These are phyloP conservation scores for Palythoa grandis DNA, from an alignment of 92 coral and sea anemone species.

Conservation along the genomic window DNA sequence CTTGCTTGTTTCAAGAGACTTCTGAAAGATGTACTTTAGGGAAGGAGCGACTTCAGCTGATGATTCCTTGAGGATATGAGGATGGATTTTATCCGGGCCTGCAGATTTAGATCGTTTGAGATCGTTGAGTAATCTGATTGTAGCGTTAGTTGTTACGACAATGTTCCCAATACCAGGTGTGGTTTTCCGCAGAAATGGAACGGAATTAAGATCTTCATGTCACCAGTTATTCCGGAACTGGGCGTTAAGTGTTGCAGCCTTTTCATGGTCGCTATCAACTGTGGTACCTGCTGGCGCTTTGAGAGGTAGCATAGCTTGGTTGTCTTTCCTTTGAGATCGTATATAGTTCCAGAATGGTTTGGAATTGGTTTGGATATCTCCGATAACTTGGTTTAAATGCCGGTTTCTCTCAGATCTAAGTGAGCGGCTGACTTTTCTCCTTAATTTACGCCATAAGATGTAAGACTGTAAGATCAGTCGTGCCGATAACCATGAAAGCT, in stretches of 20 bases:
- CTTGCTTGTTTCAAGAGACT: slow-evolving; percentile 26
- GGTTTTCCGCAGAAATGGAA: slow-evolving; percentile 20
- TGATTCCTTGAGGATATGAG: slow-evolving; percentile 10
- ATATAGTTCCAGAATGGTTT: slow-evolving; percentile 23
- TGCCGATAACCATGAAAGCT: slow-evolving; percentile 17
- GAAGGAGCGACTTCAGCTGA: neutral
- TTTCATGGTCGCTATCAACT: neutral
- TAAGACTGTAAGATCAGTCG: neutral
- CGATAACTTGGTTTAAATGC: slow-evolving; percentile 12
- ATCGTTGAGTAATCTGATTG: slow-evolving; percentile 24
- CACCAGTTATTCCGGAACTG: slow-evolving; percentile 30
- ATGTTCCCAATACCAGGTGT: slow-evolving; percentile 12
- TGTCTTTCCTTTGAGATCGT: neutral
- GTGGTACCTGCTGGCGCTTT: too few species aligned
- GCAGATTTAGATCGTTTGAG: slow-evolving; percentile 30
- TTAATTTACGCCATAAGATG: neutral
- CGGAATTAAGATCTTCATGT: slow-evolving; percentile 11
- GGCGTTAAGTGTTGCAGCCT: slow-evolving; percentile 20
- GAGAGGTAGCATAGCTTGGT: too few species aligned
- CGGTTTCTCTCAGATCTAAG: slow-evolving; percentile 20
- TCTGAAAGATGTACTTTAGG: slow-evolving; percentile 17
- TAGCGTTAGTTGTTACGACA: slow-evolving; percentile 26
- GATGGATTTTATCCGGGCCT: slow-evolving; percentile 3
- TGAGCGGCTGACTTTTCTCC: slow-evolving; percentile 23
- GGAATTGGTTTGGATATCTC: slow-evolving; percentile 25